These are phyloP conservation scores for Ficedula albicollis DNA, from an alignment of 2,797 vertebrate genomes.

Conservation along the genomic window DNA sequence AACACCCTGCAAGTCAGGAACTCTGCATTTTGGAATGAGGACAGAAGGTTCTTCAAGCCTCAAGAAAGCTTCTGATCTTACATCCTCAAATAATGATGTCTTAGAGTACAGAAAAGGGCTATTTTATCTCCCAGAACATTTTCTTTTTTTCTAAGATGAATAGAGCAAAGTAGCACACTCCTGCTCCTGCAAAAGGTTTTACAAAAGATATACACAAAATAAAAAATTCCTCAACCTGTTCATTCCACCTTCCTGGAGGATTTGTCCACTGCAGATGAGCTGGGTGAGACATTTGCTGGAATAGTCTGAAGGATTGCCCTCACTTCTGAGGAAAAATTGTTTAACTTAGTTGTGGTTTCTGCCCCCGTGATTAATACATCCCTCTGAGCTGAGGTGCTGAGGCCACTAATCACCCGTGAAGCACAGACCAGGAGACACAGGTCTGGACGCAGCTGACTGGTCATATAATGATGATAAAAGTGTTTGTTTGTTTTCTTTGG, in stretches of 20 bases:
- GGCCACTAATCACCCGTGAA: neutral
- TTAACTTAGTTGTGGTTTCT: neutral
- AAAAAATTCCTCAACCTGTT: neutral
- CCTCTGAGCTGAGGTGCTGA: neutral
- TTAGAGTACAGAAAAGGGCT: neutral
- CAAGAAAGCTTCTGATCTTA: neutral
- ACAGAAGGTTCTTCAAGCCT: slow-evolving; percentile 5
- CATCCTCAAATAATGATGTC: neutral
- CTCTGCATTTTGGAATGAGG: neutral
- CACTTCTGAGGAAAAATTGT: neutral
- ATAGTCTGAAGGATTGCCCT: neutral
- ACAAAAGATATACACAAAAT: neutral
- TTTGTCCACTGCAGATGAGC: neutral
- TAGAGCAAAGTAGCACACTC: neutral
- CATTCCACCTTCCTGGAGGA: neutral
- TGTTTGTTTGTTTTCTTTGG: neutral
- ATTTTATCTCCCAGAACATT: neutral
- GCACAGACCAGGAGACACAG: neutral
- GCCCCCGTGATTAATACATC: slow-evolving; percentile 3
- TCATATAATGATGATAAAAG: slow-evolving; percentile 6
- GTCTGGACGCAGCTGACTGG: neutral
- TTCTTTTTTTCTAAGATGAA: neutral
- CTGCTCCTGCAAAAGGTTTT: neutral
- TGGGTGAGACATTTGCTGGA: neutral
- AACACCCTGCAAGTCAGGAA: neutral